Percentiles rank a stretch among this genome's conserved stretches.
These are phyloP conservation scores for Rhincodon typus DNA, from an alignment of 2,797 vertebrate genomes.

Conservation along the genomic window DNA sequence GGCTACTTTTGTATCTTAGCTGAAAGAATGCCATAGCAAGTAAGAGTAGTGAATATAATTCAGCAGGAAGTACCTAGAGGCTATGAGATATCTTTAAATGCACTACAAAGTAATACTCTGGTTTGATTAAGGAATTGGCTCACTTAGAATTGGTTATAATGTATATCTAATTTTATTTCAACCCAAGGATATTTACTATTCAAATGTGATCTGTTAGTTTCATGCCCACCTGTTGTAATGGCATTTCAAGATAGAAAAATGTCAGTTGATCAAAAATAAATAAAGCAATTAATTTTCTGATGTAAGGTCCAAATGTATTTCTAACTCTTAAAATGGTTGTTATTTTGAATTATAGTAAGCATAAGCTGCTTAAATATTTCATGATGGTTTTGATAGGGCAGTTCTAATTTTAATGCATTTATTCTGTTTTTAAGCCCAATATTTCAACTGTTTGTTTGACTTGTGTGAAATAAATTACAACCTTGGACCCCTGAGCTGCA, in stretches of 20 bases:
- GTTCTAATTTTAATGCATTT: neutral
- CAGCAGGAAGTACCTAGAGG: neutral
- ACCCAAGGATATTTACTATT: neutral
- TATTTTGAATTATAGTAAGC: neutral
- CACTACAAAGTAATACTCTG: neutral
- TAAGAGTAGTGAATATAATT: neutral
- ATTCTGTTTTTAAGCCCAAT: too few species aligned
- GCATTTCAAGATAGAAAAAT: neutral
- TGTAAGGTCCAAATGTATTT: neutral
- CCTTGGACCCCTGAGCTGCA: neutral
- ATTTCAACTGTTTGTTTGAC: neutral
- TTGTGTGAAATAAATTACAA: neutral
- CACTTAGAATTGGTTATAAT: neutral
- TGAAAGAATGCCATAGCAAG: neutral
- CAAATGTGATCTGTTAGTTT: neutral
- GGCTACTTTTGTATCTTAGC: neutral
- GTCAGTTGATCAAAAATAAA: neutral
- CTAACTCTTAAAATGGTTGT: neutral
- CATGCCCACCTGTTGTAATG: neutral
- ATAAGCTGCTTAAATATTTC: neutral
- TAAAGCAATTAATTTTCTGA: neutral
- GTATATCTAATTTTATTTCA: neutral
- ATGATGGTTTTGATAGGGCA: neutral
- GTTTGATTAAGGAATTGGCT: neutral
- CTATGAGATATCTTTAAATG: neutral